Conservation (phyloP, 64 coral and sea anemone genomes). For the Actinia tenebrosa region DNA sequence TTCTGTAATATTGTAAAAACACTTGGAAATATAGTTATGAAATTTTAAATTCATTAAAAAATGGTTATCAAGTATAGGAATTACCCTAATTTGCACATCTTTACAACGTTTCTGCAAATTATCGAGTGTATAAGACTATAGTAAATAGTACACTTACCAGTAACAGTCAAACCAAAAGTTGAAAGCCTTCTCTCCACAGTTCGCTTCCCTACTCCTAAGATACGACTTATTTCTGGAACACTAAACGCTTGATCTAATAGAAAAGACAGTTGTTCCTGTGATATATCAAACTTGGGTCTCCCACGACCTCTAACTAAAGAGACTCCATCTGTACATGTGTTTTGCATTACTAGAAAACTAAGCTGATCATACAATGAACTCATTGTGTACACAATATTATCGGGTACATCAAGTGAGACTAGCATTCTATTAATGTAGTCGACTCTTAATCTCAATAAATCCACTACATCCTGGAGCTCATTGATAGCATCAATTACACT, state of each 20-base stretch:
- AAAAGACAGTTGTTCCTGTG: slow-evolving; percentile 53
- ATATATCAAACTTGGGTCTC: slow-evolving; percentile 58
- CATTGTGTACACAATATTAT: slow-evolving; percentile 32
- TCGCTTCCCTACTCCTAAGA: slow-evolving; percentile 30
- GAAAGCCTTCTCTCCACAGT: slow-evolving; percentile 36
- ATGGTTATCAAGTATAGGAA: too few relatives aligned
- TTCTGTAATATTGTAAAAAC: too few relatives aligned
- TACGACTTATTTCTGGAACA: slow-evolving; percentile 31
- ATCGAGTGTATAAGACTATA: too few relatives aligned
- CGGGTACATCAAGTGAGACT: slow-evolving; percentile 28
- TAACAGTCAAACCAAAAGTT: slow-evolving; percentile 1
- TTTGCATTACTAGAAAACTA: slow-evolving; percentile 15
- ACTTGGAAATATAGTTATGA: too few relatives aligned
- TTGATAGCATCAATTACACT: neutral
- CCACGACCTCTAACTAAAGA: slow-evolving; percentile 33
- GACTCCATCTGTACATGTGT: neutral
- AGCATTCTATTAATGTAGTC: slow-evolving; percentile 50
- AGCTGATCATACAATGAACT: neutral
- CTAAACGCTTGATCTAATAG: slow-evolving; percentile 60
- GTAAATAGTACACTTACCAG: neutral
- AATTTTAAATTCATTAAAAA: too few relatives aligned
- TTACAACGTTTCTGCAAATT: too few relatives aligned
- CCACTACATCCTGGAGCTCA: slow-evolving; percentile 9
- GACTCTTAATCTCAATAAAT: slow-evolving; percentile 23
- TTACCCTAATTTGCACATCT: too few relatives aligned